Percentiles rank a stretch among this genome's conserved stretches.
These are phyloP conservation scores for Sphenopsis melanotis DNA, from an alignment of 2,797 vertebrate genomes.

Conservation along the genomic window DNA sequence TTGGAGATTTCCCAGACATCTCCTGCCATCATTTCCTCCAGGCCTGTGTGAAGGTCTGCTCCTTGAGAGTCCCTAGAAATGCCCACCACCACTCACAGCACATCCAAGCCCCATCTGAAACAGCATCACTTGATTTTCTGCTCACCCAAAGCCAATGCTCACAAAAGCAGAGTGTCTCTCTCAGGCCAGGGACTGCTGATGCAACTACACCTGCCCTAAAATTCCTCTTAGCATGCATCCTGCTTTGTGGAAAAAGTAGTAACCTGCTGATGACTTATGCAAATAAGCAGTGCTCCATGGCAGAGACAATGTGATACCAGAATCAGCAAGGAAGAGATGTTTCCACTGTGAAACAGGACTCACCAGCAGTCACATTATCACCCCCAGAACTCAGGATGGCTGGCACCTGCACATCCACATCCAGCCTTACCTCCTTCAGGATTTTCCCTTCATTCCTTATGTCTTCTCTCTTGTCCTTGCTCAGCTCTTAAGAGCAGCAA, in stretches of 20 bases:
- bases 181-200: not conserved
- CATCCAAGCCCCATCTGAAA: not conserved
- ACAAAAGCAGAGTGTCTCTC: not conserved
- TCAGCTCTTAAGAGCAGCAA: not conserved
- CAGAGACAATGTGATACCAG: not conserved
- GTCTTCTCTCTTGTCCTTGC: not conserved
- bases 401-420: not conserved
- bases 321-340: not conserved
- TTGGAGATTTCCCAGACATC: not conserved
- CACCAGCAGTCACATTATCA: not conserved
- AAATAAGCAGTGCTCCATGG: not conserved
- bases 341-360: not conserved
- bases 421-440: not conserved
- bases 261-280: not conserved
- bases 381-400: not conserved
- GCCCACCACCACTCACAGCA: fast-evolving
- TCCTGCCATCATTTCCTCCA: not conserved
- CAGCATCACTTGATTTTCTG: not conserved
- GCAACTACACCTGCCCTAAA: not conserved
- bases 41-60: not conserved
- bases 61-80: not conserved
- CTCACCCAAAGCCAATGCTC: not conserved
- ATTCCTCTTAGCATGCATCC: not conserved
- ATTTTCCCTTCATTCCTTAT: not conserved
- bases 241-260: not conserved